Evolutionary conservation across 2,113 vertebrate species (phyloP).

Genomic region (Aptenodytes patagonicus): DNA sequence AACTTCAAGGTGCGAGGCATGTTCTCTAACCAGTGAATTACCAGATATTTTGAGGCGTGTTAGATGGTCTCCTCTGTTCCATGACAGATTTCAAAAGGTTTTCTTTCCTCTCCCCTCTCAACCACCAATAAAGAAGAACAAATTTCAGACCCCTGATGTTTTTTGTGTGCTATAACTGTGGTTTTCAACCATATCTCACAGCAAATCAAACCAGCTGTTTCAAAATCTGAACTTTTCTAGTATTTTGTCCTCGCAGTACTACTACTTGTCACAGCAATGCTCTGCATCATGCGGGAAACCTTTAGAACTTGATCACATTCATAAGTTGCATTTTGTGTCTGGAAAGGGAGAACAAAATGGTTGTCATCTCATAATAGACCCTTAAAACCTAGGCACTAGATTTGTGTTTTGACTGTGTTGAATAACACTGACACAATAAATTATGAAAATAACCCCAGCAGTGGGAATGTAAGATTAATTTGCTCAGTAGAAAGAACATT

Average conservation of each 20-base stretch:
- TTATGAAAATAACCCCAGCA: neutral
- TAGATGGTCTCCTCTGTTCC: neutral
- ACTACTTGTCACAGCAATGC: neutral
- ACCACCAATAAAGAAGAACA: neutral
- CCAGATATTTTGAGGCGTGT: neutral
- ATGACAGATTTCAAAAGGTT: neutral
- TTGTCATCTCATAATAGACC: neutral
- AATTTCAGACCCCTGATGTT: neutral
- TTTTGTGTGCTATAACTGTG: neutral
- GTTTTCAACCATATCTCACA: neutral
- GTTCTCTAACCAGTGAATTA: neutral
- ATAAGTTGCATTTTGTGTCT: neutral
- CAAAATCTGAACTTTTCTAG: neutral
- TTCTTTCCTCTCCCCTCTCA: neutral
- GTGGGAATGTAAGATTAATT: neutral
- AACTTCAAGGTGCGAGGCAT: neutral
- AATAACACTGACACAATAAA: neutral
- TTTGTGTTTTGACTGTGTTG: neutral
- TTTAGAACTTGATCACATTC: neutral
- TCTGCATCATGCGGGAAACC: neutral
- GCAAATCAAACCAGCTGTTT: neutral
- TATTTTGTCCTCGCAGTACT: neutral
- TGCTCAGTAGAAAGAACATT: neutral
- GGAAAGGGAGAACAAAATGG: neutral
- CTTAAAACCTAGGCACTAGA: neutral